Conservation (phyloP, 1,140 invertebrate genomes). For the Sinonovacula constricta region DNA sequence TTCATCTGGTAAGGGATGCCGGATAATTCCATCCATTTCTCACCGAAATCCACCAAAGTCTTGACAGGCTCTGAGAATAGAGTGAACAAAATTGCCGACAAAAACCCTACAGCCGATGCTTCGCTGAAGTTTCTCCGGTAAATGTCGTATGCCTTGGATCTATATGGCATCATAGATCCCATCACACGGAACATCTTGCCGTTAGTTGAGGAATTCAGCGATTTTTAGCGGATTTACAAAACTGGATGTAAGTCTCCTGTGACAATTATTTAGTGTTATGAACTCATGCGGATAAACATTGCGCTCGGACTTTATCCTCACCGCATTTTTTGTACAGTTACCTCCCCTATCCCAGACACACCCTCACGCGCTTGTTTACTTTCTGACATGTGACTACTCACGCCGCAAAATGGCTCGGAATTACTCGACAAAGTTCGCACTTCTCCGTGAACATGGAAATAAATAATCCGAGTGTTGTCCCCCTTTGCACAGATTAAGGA, state of each 20-base stretch:
- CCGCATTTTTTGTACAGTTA: no score
- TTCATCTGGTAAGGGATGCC: constrained; percentile 65
- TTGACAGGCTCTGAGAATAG: constrained; percentile 60
- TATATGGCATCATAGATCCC: constrained; percentile 53
- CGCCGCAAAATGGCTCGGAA: no score
- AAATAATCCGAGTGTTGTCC: no score
- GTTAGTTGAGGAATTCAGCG: no score
- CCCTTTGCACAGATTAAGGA: no score
- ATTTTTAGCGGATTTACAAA: not conserved
- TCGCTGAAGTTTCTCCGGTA: constrained; percentile 61
- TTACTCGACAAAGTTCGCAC: no score
- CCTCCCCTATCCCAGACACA: no score
- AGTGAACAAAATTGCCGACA: constrained; percentile 60
- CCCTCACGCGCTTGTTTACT: no score
- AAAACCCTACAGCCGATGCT: constrained; percentile 62
- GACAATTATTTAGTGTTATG: not conserved
- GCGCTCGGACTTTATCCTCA: no score
- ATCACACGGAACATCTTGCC: constrained; percentile 52
- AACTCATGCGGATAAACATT: no score
- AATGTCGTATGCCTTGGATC: constrained; percentile 47
- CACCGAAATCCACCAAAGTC: constrained; percentile 63
- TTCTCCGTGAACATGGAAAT: no score
- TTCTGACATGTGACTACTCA: no score
- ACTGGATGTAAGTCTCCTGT: not conserved
- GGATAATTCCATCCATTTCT: constrained; percentile 65